Base-by-base conservation (phyloP, 2,888 invertebrate genomes). In the Pachycephus smyrnensis region DNA sequence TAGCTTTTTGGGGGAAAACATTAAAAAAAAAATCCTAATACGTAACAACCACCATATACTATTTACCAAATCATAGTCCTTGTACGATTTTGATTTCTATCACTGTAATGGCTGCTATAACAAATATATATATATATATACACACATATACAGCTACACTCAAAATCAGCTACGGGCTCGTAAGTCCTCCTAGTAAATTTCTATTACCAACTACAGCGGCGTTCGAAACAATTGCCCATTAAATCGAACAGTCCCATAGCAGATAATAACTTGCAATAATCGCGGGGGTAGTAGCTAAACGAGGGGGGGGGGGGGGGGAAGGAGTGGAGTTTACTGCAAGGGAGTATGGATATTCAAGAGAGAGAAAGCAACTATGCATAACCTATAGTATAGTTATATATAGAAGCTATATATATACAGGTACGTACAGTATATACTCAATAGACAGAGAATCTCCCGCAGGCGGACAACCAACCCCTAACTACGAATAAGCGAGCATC, bases 241-340 rank as follows among this genome's bases (percentile, higher is more conserved):
- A 90, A 89, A 90, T 89, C 88, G 89, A 89, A 90, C 87, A 88
- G 88, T 89, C 89, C 89, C 89, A 87, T 86, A 87, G 90, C 88
- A 88, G 88, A 89, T 91, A 91, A 90, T 90, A 90, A 90, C 88
- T 88, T 87, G 88, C 88, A 90, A 89, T 90, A 90, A 90, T 89
- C 89, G 87, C 68, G 71, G 69, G n/a, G 69, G 23, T 83, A 30
- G 75, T 40, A 15, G 68, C n/a, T 3, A 15, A 40, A 15, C 40
- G 81, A 85, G 81, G 77, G 76, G 71, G 76, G 77, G 71, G 76
- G n/a, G n/a, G n/a, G n/a, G n/a, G n/a, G n/a, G n/a, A n/a, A n/a
- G n/a, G n/a, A n/a, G n/a, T n/a, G n/a, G 75, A 73, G 75, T 71
- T 76, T 32, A 71, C 75, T 75, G 75, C 69, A 69, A 77, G 68